A percentile compares a stretch with the other conserved stretches of the same genome.
These are phyloP conservation scores for Canis aureus DNA, from an alignment of 2,113 vertebrate species.

Conservation along the genomic window DNA sequence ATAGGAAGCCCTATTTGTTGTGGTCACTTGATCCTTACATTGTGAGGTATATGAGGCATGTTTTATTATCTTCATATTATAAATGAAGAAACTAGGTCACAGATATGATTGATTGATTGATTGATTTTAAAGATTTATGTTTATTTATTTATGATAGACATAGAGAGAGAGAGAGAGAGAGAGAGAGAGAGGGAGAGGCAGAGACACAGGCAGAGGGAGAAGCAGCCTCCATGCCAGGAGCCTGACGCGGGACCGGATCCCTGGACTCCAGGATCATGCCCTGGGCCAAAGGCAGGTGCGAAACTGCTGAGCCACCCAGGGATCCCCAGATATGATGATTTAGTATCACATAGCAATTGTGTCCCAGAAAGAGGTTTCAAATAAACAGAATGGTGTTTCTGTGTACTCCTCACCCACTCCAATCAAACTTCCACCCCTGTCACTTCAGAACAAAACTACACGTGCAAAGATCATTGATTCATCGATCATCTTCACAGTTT, in stretches of 20 bases:
- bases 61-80: not conserved
- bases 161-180: too few species aligned
- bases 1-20: not conserved
- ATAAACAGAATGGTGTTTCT: not conserved
- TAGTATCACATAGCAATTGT: not conserved
- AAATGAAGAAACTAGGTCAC: not conserved
- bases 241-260: too few species aligned
- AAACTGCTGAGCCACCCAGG: too few species aligned
- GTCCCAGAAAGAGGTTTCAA: not conserved
- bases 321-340: not conserved
- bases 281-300: too few species aligned
- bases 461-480: not conserved
- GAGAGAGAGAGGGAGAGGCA: too few species aligned
- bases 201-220: too few species aligned
- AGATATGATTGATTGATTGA: not conserved
- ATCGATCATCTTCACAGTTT: not conserved
- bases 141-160: too few species aligned
- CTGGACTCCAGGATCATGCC: too few species aligned
- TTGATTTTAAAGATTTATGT: too few species aligned
- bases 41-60: not conserved
- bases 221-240: too few species aligned
- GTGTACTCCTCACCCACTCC: not conserved
- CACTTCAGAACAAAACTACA: not conserved
- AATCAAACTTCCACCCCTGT: not conserved
- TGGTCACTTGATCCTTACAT: not conserved